phyloP scores from a whole-genome alignment of 1,140 invertebrate genomes.

The Coptotermes formosanus region DNA sequence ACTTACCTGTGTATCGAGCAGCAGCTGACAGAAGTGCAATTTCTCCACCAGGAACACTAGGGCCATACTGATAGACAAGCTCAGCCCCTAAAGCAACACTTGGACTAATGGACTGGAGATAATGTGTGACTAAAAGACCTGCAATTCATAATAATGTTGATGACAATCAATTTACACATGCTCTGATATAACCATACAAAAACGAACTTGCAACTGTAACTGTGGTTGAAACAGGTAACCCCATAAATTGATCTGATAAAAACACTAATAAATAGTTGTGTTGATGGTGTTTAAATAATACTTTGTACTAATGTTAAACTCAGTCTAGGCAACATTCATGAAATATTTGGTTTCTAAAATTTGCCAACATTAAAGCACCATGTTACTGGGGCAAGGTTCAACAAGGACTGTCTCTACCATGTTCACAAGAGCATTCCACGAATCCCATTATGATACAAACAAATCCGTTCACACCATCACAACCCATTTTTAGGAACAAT shows the following conservation, averaged over 20 bases:
- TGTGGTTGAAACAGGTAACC: not conserved
- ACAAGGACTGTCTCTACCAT: too few species aligned
- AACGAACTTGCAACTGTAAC: conserved; percentile 31
- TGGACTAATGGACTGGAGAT: conserved; percentile 82
- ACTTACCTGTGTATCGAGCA: conserved; percentile 66
- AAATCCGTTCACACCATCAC: too few species aligned
- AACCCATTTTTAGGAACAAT: too few species aligned
- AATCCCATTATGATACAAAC: too few species aligned
- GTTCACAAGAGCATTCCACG: too few species aligned
- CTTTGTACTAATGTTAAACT: too few species aligned
- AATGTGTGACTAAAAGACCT: conserved; percentile 86
- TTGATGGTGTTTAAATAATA: not conserved
- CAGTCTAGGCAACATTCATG: too few species aligned
- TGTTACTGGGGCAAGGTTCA: too few species aligned
- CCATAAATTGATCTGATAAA: not conserved
- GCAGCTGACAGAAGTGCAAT: conserved; percentile 84
- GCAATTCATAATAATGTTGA: conserved; percentile 35
- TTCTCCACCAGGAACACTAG: conserved; percentile 81
- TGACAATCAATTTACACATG: too few species aligned
- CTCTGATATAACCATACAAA: not conserved
- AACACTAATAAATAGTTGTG: too few species aligned
- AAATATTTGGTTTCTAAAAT: too few species aligned
- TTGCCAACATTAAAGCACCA: too few species aligned
- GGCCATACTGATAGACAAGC: conserved; percentile 81
- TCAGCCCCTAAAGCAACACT: conserved; percentile 86